phyloP scores from a whole-genome alignment of 2,113 vertebrate species.

The Pedetes capensis region DNA sequence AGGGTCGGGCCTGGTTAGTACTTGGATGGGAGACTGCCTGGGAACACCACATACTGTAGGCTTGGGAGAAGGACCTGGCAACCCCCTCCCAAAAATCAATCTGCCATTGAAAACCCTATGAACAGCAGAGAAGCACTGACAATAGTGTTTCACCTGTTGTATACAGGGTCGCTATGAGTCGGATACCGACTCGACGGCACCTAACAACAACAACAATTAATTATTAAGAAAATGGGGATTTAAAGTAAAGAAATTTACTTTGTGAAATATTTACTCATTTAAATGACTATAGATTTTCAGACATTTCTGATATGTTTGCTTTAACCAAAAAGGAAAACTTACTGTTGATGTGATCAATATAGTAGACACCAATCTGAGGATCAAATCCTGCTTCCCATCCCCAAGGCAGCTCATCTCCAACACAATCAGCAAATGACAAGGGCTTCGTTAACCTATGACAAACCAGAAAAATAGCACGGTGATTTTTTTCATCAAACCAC shows the following conservation, averaged over 20 bases:
- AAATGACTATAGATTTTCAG: background rate
- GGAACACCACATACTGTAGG: too few relatives aligned
- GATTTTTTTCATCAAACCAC: background rate
- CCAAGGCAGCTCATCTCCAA: constrained; percentile 90
- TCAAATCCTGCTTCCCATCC: constrained; percentile 90
- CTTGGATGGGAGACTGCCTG: too few relatives aligned
- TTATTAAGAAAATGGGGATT: background rate
- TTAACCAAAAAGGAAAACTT: constrained; percentile 76
- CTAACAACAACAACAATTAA: too few relatives aligned
- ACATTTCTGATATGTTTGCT: background rate
- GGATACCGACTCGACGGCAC: too few relatives aligned
- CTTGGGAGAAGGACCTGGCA: too few relatives aligned
- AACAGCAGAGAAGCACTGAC: too few relatives aligned
- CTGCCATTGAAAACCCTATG: too few relatives aligned
- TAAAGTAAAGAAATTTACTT: background rate
- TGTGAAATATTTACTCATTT: background rate
- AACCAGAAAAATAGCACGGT: constrained; percentile 28
- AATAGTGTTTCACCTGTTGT: too few relatives aligned
- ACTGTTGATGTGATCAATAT: constrained; percentile 90
- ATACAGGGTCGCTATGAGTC: too few relatives aligned
- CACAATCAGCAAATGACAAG: constrained; percentile 89
- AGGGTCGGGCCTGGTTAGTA: too few relatives aligned
- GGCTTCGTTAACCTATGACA: constrained; percentile 89
- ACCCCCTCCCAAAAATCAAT: too few relatives aligned
- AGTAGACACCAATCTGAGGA: constrained; percentile 89